Evolutionary conservation across 2,113 vertebrate species (phyloP).

Genomic region (Aptenodytes forsteri): DNA sequence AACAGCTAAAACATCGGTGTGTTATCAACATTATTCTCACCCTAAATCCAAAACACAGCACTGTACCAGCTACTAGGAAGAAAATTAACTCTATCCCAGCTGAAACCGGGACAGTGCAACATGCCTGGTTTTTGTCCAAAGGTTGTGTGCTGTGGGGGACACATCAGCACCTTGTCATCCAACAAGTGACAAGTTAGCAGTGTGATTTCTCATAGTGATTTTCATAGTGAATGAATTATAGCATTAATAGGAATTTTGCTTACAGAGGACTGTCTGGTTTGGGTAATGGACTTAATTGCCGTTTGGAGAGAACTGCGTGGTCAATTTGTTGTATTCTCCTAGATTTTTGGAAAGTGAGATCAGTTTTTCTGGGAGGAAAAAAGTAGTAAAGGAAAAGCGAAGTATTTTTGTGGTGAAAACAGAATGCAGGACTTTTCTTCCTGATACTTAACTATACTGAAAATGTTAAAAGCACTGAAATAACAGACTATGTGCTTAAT

Average conservation of each 20-base stretch:
- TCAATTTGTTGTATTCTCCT: background rate
- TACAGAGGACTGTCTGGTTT: background rate
- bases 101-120: background rate
- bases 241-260: background rate
- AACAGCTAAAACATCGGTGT: too few species aligned
- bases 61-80: too few species aligned
- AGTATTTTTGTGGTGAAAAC: slow-evolving; percentile 19
- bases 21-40: too few species aligned
- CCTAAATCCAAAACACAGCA: too few species aligned
- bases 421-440: background rate
- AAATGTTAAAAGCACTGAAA: background rate
- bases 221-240: background rate
- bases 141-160: background rate
- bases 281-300: background rate
- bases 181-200: background rate
- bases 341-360: slow-evolving; percentile 27
- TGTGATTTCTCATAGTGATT: background rate
- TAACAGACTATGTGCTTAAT: background rate
- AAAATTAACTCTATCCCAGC: too few species aligned
- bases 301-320: background rate
- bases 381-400: background rate
- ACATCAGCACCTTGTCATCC: background rate
- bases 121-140: background rate
- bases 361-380: slow-evolving; percentile 41
- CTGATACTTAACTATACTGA: background rate